phyloP scores from a whole-genome alignment of 1,140 invertebrate species.

The Pseudachorutes palmiensis region DNA sequence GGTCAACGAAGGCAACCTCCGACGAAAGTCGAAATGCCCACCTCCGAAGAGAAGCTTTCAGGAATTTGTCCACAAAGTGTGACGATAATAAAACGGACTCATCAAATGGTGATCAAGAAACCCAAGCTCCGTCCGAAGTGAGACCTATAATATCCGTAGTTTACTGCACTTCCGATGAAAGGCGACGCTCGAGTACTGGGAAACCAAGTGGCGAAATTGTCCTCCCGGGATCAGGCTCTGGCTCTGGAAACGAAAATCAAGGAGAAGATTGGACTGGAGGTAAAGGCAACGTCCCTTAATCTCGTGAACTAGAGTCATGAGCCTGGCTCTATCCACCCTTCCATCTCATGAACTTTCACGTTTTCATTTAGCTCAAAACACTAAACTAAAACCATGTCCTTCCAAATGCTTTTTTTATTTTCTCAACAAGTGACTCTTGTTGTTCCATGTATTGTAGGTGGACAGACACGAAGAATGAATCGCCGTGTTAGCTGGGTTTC shows the following conservation, averaged over 20 bases:
- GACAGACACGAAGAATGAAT: slow-evolving; percentile 30
- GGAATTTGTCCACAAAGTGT: slow-evolving; percentile 30
- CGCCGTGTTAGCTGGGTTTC: slow-evolving; percentile 42
- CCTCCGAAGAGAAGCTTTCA: slow-evolving; percentile 36
- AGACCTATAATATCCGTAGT: slow-evolving; percentile 38
- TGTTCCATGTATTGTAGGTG: slow-evolving; percentile 16
- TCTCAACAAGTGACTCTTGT: neutral
- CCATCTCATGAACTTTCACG: no score
- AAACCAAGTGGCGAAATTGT: slow-evolving; percentile 26
- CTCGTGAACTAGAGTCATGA: neutral
- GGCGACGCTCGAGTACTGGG: slow-evolving; percentile 28
- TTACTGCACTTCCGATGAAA: slow-evolving; percentile 36
- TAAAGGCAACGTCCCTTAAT: slow-evolving; percentile 8
- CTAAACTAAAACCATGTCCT: neutral
- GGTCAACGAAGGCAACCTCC: slow-evolving; percentile 29
- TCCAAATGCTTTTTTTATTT: neutral
- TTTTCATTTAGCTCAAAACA: neutral
- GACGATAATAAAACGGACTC: slow-evolving; percentile 33
- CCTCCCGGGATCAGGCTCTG: slow-evolving; percentile 28
- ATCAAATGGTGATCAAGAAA: slow-evolving; percentile 33
- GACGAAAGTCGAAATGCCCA: slow-evolving; percentile 33
- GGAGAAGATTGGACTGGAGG: slow-evolving; percentile 26
- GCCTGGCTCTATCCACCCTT: neutral
- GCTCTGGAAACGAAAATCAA: slow-evolving; percentile 27
- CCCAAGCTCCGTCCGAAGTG: slow-evolving; percentile 28